Percentiles rank a stretch among this genome's conserved stretches.
Evolutionary conservation across 2,888 invertebrate genomes (phyloP).

Genomic region (Miltochrista miniata): DNA sequence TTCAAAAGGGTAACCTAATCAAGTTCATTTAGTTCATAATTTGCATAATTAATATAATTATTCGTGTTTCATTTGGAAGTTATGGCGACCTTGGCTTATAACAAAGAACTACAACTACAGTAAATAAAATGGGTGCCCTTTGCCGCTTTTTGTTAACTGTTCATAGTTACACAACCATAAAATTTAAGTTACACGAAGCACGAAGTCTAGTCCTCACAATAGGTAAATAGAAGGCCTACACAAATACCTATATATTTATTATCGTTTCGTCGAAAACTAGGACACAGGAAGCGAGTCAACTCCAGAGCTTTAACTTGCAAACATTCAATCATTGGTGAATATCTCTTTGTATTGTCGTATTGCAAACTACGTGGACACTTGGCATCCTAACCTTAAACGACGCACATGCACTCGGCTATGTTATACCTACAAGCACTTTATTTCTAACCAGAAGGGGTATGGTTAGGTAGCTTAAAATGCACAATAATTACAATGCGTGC

Average conservation of each 20-base stretch:
- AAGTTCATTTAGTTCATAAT: no score
- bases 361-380: constrained; percentile 1
- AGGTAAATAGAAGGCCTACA: not conserved
- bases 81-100: no score
- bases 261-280: constrained; percentile 27
- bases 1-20: no score
- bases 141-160: no score
- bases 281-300: constrained; percentile 21
- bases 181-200: no score
- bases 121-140: no score
- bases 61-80: no score
- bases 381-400: constrained; percentile 2
- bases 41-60: no score
- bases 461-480: not conserved
- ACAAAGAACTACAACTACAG: no score
- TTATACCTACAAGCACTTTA: constrained; percentile 19
- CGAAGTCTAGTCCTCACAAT: no score
- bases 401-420: constrained; percentile 23
- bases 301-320: constrained; percentile 23
- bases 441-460: not conserved
- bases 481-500: not conserved
- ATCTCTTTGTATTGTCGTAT: constrained; percentile 13
- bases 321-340: constrained; percentile 23
- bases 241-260: constrained; percentile 1
- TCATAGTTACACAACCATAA: no score